Conservation (phyloP, 2,797 vertebrate species). For the Borostomias antarcticus region DNA sequence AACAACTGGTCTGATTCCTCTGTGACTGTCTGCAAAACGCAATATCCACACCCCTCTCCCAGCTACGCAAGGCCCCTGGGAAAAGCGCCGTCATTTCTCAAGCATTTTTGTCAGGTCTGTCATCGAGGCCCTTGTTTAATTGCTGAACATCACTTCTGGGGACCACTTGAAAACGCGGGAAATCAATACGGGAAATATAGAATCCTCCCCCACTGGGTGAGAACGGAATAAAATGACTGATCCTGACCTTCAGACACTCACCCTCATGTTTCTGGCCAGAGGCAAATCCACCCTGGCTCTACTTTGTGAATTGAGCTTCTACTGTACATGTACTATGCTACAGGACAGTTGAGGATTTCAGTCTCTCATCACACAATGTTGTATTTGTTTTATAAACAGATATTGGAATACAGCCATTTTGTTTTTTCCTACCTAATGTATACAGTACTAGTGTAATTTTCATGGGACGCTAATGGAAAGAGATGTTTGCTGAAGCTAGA, state of each 20-base stretch:
- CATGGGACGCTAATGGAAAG: too few relatives aligned
- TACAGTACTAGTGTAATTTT: too few relatives aligned
- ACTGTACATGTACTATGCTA: too few relatives aligned
- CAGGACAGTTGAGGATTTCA: conserved; percentile 12
- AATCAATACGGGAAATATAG: conserved; percentile 53
- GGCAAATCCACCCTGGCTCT: too few relatives aligned
- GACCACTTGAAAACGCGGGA: conserved; percentile 51
- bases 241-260: conserved; percentile 29
- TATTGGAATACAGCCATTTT: conserved; percentile 10
- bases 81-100: conserved; percentile 61
- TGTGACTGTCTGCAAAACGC: conserved; percentile 65
- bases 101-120: conserved; percentile 62
- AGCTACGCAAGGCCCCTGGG: conserved; percentile 55
- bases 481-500: too few relatives aligned
- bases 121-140: conserved; percentile 56
- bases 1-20: conserved; percentile 47
- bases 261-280: conserved; percentile 20
- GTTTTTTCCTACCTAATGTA: too few relatives aligned
- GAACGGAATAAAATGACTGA: conserved; percentile 32
- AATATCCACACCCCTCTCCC: conserved; percentile 55
- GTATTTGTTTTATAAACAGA: conserved; percentile 13
- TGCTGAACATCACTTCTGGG: conserved; percentile 59
- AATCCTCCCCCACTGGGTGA: conserved; percentile 21
- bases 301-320: not conserved
- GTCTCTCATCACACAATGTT: conserved; percentile 17